Conservation (phyloP, 2,797 vertebrate genomes). For the Microhierax caerulescens region DNA sequence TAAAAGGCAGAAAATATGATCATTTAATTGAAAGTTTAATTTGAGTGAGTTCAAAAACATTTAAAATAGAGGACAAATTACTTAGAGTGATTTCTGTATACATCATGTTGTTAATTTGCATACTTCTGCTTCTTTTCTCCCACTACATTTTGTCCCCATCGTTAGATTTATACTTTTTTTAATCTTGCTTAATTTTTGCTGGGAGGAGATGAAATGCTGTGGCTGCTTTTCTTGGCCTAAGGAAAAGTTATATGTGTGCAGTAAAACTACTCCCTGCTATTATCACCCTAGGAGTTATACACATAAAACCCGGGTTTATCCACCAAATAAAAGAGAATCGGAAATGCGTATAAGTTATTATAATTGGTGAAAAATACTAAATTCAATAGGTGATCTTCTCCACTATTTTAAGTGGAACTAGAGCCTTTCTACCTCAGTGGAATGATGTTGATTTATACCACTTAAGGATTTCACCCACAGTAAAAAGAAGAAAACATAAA, state of each 20-base stretch:
- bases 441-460: not conserved
- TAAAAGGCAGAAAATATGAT: not conserved
- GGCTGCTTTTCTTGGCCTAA: slow-evolving; percentile 59
- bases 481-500: not conserved
- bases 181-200: slow-evolving; percentile 56
- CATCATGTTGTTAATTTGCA: slow-evolving; percentile 1
- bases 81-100: not conserved
- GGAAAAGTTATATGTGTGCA: slow-evolving; percentile 41
- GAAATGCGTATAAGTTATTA: slow-evolving; percentile 17
- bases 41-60: not conserved
- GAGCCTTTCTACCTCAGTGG: not conserved
- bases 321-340: slow-evolving; percentile 22
- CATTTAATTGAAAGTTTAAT: not conserved
- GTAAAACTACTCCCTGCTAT: slow-evolving; percentile 56
- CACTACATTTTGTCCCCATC: slow-evolving; percentile 9
- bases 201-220: slow-evolving; percentile 52
- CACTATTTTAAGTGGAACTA: not conserved
- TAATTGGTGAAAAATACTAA: slow-evolving; percentile 9
- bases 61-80: not conserved
- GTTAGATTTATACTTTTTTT: not conserved
- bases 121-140: slow-evolving; percentile 19
- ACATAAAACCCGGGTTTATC: slow-evolving; percentile 23
- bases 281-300: slow-evolving; percentile 57
- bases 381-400: slow-evolving; percentile 8
- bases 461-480: not conserved